phyloP scores from a whole-genome alignment of 2,888 invertebrate species.

The Megalurothrips usitatus region DNA sequence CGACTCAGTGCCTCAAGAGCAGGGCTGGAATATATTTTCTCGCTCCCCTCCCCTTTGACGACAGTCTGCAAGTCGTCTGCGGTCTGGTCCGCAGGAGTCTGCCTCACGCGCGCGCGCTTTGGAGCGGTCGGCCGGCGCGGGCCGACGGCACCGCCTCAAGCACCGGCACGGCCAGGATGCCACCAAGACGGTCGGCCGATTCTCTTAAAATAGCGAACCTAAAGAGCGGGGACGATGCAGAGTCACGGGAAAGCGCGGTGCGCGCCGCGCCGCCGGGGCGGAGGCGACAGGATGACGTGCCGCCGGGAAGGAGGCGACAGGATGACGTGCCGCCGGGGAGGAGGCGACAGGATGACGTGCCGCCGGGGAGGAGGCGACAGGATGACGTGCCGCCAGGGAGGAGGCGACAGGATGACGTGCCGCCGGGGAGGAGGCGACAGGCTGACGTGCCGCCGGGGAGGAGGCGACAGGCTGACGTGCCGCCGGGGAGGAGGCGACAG shows the following conservation, averaged over 20 bases:
- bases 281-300: neutral
- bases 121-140: neutral
- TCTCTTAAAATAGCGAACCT: slow-evolving; percentile 24
- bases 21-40: neutral
- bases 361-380: too few relatives aligned
- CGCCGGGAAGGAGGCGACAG: too few relatives aligned
- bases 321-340: neutral
- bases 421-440: too few relatives aligned
- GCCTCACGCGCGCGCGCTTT: neutral
- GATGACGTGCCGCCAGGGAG: too few relatives aligned
- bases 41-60: neutral
- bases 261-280: neutral
- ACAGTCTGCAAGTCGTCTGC: neutral
- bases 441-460: neutral
- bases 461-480: too few relatives aligned
- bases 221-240: slow-evolving; percentile 23
- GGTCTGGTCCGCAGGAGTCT: neutral
- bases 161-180: neutral
- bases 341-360: too few relatives aligned
- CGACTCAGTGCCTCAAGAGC: neutral
- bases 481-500: neutral
- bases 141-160: neutral
- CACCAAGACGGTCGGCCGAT: slow-evolving; percentile 1
- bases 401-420: too few relatives aligned
- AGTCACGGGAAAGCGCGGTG: slow-evolving; percentile 18